Evolutionary conservation across 1,140 invertebrate species (phyloP).

Genomic region (Mycetomoellerius zeteki): DNA sequence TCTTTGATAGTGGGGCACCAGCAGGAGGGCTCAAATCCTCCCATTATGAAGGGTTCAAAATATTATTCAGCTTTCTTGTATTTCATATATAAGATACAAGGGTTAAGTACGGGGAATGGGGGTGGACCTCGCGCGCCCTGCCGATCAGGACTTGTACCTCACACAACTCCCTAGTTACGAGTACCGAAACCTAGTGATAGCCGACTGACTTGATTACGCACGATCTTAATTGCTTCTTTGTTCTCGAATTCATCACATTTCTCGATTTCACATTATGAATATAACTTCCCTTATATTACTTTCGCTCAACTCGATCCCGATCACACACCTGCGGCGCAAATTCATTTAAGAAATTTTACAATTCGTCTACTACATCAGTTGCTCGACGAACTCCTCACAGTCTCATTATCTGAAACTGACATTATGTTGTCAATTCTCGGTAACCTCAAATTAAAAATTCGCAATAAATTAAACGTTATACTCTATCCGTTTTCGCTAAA

Average conservation of each 20-base stretch:
- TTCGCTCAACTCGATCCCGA: conserved; percentile 27
- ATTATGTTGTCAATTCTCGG: conserved; percentile 11
- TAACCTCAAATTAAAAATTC: conserved; percentile 66
- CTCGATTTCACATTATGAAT: not conserved
- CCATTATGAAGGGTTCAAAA: not conserved
- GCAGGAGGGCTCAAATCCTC: conserved; percentile 27
- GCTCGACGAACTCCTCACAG: not conserved
- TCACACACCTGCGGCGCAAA: conserved; percentile 40
- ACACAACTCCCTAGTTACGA: conserved; percentile 88
- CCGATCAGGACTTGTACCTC: conserved; percentile 87
- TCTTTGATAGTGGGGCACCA: conserved; percentile 64
- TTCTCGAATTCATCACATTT: conserved; percentile 49
- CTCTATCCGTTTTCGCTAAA: conserved; percentile 59
- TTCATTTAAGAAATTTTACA: not conserved
- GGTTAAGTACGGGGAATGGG: conserved; percentile 85
- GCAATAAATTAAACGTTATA: conserved; percentile 79
- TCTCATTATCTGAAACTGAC: conserved; percentile 12
- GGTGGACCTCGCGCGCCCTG: conserved; percentile 86
- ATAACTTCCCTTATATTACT: conserved; percentile 22
- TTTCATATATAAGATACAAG: conserved; percentile 71
- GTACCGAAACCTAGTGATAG: conserved; percentile 86
- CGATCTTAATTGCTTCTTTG: conserved; percentile 48
- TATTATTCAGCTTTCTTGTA: conserved; percentile 23
- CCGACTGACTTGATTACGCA: conserved; percentile 58
- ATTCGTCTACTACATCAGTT: not conserved